Base-by-base conservation (phyloP, 2,797 vertebrate genomes). In the Steatocranus sp. region DNA sequence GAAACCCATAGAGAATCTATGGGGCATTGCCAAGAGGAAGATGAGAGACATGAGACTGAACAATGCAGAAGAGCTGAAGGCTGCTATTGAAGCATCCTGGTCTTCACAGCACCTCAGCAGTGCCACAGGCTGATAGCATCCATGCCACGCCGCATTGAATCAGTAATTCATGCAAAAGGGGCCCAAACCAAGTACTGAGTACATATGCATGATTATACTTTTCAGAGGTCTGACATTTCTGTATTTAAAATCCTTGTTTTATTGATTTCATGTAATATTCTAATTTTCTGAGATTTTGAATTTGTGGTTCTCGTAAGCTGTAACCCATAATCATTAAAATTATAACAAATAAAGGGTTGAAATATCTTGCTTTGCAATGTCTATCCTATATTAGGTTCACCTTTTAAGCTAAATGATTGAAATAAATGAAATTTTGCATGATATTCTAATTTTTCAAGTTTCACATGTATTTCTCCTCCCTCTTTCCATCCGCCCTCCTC, bases 131-230 rank as follows among this genome's bases (percentile, higher is more conserved):
- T 58, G 54, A 0, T 18, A 0, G 27, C 54, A 1, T 58, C 27
- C 2, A 58, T 58, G 1, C 17, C 54, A 32, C 2, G 1, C 15
- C 0, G 2, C 27, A 32, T 6, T 58, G 5, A 58, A 32, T 18
- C 9, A 58, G 54, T 58, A 58, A 58, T 58, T 58, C 54, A 58
- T 58, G 54, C 27, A 58, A 18, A 58, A 58, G 54, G 27, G 54
- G 54, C 54, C 54, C 27, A 32, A 58, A 18, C 27, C 27, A 58
- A 7, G 54, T 58, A 7, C 54, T 18, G 15, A 56, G 54, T 3
- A 56, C 27, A 0, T 56, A 56, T 18, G 54, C 54, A 56, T 56
- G 54, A 4, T 6, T 58, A 18, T 58, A 58, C 27, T 58, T 58
- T 58, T 32, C 54, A 58, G 27, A 58, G 54, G 0, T 18, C 9